Evolutionary conservation across 2,113 vertebrate genomes (phyloP), one percentile per base, ranked within the genome.

Genomic region (Perca flavescens): DNA sequence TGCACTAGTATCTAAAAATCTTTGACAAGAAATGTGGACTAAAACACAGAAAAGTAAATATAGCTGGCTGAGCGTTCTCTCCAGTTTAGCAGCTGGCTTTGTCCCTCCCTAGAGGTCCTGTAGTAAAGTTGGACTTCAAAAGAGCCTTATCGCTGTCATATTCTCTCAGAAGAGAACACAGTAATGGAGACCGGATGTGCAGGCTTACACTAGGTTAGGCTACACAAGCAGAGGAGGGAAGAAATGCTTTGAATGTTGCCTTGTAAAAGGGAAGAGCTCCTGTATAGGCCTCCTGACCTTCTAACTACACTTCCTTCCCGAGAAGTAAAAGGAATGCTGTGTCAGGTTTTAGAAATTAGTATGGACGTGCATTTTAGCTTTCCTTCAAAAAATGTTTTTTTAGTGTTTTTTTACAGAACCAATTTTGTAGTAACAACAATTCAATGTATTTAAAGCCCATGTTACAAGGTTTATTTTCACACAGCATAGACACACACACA

Each of bases 231-330:
- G 82, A 92, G 57, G 73, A 92, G 84, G 67, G 70, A 72, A 88
- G 80, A 91, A 91, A 91, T 79, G 90, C 90, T 94, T 95, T 95
- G 87, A 94, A 93, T 93, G 86, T 86, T 64, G 78, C 88, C 83
- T 86, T 89, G 91, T 92, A 93, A 93, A 89, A 89, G 63, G 92
- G 82, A 92, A 88, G 82, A 84, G 90, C 86, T 92, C 90, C 87
- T 75, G 71, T 83, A 82, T 31, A 86, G 83, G 80, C 88, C 85
- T 93, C 90, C 73, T 83, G 74, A 91, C 85, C 76, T 89, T 75
- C 75, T 86, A 62, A 77, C 76, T 86, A 77, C 67, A 92, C 90
- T 94, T 95, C 93, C 93, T 95, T 94, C 93, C 93, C 68, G 34
- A 52, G 77, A 86, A 86, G 82, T 70, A 64, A 43, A 79, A 87